Evolutionary conservation across 2,113 vertebrate species (phyloP), one percentile per base, ranked within the genome.

Genomic region (Poecilia latipinna): DNA sequence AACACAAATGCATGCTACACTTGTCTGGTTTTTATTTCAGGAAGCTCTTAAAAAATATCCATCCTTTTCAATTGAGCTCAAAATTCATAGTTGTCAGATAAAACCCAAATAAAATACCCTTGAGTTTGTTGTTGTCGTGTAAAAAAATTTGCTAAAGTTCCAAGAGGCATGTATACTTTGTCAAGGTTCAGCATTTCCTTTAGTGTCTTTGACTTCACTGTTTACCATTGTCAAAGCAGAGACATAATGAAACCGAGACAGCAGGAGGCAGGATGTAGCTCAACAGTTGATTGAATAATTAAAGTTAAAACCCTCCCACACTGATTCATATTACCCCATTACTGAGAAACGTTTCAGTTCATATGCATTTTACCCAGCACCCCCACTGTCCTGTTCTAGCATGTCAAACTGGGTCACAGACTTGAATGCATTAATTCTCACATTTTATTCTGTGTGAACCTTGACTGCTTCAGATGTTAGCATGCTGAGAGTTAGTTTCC

Each of bases 391-490:
- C 89, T 87, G 79, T 77, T 86, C 75, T 26, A 32, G 75, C 69
- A 8, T 84, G 82, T 86, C 82, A 91, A 92, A 93, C 88, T 91
- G 79, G 90, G 91, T 91, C 91, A 91, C 71, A 74, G 22, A 64
- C 83, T 81, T 94, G 88, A 91, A 94, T 94, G 90, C 90, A 90
- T 88, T 89, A 90, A 92, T 93, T 93, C 74, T 68, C 90, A 90
- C 86, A 84, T 89, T 84, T 83, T 75, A 91, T 84, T 69, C 75
- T 69, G 80, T 83, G 76, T 88, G 78, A 90, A 88, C 86, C 74
- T 79, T 78, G 76, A 61, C 68, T 74, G 63, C 51, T 69, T 75
- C 61, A 77, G 12, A 79, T 82, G n/a, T 75, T 75, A 88, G 48
- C 37, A 74, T 61, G 57, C 64, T 31, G 12, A 69, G 61, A 80